Evolutionary conservation across 2,888 invertebrate species (phyloP).

Genomic region (Polymixis flavicincta): DNA sequence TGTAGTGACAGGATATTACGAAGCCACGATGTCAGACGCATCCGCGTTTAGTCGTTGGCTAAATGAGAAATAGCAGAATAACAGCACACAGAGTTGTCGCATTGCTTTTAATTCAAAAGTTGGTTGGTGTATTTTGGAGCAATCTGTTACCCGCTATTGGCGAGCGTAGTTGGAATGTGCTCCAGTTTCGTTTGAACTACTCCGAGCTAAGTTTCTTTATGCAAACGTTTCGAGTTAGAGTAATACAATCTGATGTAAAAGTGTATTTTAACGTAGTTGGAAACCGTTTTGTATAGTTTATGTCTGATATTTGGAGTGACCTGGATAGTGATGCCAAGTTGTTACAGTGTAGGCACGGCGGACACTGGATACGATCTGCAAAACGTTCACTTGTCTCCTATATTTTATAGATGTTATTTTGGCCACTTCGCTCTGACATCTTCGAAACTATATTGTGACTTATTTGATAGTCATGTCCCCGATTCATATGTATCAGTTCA

Average conservation of each 20-base stretch:
- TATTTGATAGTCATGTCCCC: conserved; percentile 1
- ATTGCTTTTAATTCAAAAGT: conserved; percentile 65
- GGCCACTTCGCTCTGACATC: neutral
- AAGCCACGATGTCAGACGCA: conserved; percentile 85
- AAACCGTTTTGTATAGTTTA: conserved; percentile 46
- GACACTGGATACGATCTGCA: conserved; percentile 25
- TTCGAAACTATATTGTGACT: conserved; percentile 15
- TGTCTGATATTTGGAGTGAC: conserved; percentile 44
- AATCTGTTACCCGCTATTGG: conserved; percentile 60
- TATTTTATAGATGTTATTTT: conserved; percentile 21
- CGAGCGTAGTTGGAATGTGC: conserved; percentile 43
- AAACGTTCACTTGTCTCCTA: conserved; percentile 30
- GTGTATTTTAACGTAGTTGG: conserved; percentile 50
- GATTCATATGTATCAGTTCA: neutral
- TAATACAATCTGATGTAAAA: conserved; percentile 51
- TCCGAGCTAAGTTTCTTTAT: conserved; percentile 55
- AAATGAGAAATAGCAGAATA: conserved; percentile 87
- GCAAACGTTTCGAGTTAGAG: conserved; percentile 43
- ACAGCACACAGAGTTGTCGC: conserved; percentile 61
- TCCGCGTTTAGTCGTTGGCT: conserved; percentile 80
- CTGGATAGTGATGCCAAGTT: conserved; percentile 53
- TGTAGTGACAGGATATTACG: conserved; percentile 88
- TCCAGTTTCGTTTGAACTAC: conserved; percentile 51
- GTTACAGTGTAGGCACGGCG: conserved; percentile 11
- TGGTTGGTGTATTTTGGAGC: conserved; percentile 57